These are phyloP conservation scores for Gisinianus flammeolus DNA, from an alignment of 2,888 invertebrate genomes.

Conservation along the genomic window DNA sequence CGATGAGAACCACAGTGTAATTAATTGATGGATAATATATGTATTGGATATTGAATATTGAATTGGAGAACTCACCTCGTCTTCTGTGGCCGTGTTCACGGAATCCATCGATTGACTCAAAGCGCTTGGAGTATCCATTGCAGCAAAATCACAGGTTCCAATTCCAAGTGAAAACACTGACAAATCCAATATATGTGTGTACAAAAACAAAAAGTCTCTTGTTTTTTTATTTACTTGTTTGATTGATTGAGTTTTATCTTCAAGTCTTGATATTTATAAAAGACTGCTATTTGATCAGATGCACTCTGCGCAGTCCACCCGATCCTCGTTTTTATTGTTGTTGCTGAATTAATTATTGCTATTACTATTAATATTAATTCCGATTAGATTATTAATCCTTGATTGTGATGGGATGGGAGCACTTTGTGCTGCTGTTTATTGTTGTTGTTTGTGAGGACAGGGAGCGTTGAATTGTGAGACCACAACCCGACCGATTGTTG, in stretches of 20 bases:
- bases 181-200: too few species aligned
- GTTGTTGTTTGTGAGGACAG: too few species aligned
- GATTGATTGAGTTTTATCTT: neutral
- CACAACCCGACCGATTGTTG: conserved; percentile 22
- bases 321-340: neutral
- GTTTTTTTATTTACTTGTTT: conserved; percentile 13
- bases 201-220: too few species aligned
- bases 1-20: too few species aligned
- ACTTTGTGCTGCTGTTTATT: neutral
- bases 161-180: conserved; percentile 25
- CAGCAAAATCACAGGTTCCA: conserved; percentile 37
- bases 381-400: too few species aligned
- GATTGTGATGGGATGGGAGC: too few species aligned
- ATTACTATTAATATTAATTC: too few species aligned
- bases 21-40: too few species aligned
- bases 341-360: too few species aligned
- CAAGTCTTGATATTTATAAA: too few species aligned
- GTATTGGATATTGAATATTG: neutral
- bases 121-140: conserved; percentile 74
- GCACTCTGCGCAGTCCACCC: too few species aligned
- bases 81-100: conserved; percentile 93
- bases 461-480: conserved; percentile 9
- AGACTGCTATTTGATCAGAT: too few species aligned
- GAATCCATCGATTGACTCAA: conserved; percentile 96
- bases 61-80: conserved; percentile 77